Conservation (phyloP, 2,113 vertebrate species). For the Danio rerio region GRCz12tu NC_133185.1:45417001-45417500, state of each 20-base stretch:
- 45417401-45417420: too few relatives aligned
- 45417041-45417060: background rate
- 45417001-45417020: background rate
- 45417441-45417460: too few relatives aligned
- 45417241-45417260: slow-evolving; percentile 1
- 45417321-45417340: too few relatives aligned
- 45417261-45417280: slow-evolving; percentile 27
- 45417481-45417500: too few relatives aligned
- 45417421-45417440: too few relatives aligned
- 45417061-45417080: background rate
- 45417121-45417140: slow-evolving; percentile 6
- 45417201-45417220: slow-evolving; percentile 25
- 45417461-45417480: too few relatives aligned
- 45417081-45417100: background rate
- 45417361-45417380: too few relatives aligned
- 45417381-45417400: too few relatives aligned
- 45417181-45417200: slow-evolving; percentile 14
- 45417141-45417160: slow-evolving; percentile 10
- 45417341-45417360: too few relatives aligned
- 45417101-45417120: background rate
- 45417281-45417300: background rate
- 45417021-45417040: slow-evolving; percentile 16
- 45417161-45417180: slow-evolving; percentile 38
- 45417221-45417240: slow-evolving; percentile 25
- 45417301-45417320: background rate